These are phyloP conservation scores for Gouania willdenowi DNA, from an alignment of 2,797 vertebrate genomes.

Conservation along the genomic window DNA sequence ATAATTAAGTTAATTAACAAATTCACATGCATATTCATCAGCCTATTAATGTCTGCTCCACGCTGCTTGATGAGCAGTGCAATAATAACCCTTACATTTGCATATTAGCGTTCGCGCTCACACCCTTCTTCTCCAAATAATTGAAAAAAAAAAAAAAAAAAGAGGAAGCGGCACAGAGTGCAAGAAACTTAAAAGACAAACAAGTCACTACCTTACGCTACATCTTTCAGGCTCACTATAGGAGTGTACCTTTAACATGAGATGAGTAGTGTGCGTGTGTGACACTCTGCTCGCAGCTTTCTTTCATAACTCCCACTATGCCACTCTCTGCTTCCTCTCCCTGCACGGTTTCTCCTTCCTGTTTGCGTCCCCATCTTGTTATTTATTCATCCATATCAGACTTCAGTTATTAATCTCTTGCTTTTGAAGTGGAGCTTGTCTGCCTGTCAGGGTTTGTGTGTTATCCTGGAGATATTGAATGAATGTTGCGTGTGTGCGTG, in stretches of 20 bases:
- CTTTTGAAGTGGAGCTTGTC: slow-evolving; percentile 64
- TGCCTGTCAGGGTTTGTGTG: slow-evolving; percentile 50
- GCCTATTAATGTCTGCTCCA: slow-evolving; percentile 98
- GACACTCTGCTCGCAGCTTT: slow-evolving; percentile 40
- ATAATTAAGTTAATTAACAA: slow-evolving; percentile 99
- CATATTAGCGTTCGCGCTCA: slow-evolving; percentile 90
- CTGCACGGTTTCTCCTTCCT: slow-evolving; percentile 63
- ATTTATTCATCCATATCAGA: slow-evolving; percentile 67
- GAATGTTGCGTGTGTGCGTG: slow-evolving; percentile 16
- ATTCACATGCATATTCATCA: slow-evolving; percentile 99
- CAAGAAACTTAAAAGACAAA: slow-evolving; percentile 31
- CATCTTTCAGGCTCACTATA: slow-evolving; percentile 9
- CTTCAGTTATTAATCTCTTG: slow-evolving; percentile 65
- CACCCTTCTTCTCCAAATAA: slow-evolving; percentile 79
- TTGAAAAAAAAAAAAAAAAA: slow-evolving; percentile 68
- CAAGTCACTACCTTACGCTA: slow-evolving; percentile 21
- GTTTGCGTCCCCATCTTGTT: slow-evolving; percentile 50
- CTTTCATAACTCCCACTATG: slow-evolving; percentile 27
- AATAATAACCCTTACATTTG: slow-evolving; percentile 98
- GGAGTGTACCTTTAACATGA: too few relatives aligned
- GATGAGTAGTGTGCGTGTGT: slow-evolving; percentile 17
- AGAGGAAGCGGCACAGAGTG: slow-evolving; percentile 43
- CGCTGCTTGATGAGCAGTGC: slow-evolving; percentile 97
- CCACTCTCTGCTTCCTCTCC: slow-evolving; percentile 65
- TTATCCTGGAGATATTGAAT: too few relatives aligned